These are phyloP conservation scores for Leucophenga varia DNA, from an alignment of 1,140 invertebrate genomes.

Conservation along the genomic window DNA sequence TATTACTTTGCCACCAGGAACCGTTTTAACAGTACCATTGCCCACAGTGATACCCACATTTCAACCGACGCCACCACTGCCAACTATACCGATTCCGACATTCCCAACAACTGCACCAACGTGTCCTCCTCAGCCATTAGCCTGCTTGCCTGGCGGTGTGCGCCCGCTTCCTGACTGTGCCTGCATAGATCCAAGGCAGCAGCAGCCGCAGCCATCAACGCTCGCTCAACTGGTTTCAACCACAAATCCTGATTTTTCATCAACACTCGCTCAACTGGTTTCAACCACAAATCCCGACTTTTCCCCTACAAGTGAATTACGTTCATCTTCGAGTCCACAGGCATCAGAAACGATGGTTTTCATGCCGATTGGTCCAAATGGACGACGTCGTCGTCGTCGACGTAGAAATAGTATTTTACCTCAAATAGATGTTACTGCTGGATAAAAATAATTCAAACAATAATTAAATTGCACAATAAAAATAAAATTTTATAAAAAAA, in stretches of 20 bases:
- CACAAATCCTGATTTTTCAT: neutral
- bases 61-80: constrained; percentile 33
- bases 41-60: constrained; percentile 18
- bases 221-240: neutral
- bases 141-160: constrained; percentile 35
- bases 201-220: constrained; percentile 10
- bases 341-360: constrained; percentile 47
- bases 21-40: constrained; percentile 13
- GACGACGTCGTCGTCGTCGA: constrained; percentile 31
- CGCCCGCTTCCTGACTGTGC: constrained; percentile 42
- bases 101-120: constrained; percentile 13
- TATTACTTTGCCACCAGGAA: constrained; percentile 27
- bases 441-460: too few species aligned
- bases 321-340: too few species aligned
- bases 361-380: constrained; percentile 29
- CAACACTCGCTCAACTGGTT: neutral
- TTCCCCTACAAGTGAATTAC: too few species aligned
- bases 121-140: constrained; percentile 38
- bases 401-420: constrained; percentile 18
- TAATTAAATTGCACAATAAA: too few species aligned
- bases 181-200: constrained; percentile 48
- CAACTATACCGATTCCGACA: constrained; percentile 8
- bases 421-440: too few species aligned
- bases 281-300: constrained; percentile 14
- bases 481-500: neutral